phyloP scores from a whole-genome alignment of 2,797 vertebrate species.

The Etheostoma perlongum region DNA sequence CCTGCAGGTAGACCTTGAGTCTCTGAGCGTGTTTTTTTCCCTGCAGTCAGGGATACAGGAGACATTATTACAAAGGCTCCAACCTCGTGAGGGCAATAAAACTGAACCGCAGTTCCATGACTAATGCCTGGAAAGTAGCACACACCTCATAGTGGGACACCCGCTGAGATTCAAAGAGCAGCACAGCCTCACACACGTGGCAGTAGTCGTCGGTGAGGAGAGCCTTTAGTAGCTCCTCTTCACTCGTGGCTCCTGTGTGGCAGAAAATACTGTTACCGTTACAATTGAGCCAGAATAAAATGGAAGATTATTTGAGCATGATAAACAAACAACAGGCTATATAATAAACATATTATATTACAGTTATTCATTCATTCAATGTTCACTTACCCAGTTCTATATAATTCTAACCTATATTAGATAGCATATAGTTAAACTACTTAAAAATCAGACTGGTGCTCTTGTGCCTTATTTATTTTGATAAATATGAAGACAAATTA shows the following conservation, averaged over 20 bases:
- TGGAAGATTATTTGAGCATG: neutral
- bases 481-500: neutral
- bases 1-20: slow-evolving; percentile 84
- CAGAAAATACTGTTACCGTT: slow-evolving; percentile 18
- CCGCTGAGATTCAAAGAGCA: slow-evolving; percentile 88
- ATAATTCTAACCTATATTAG: neutral
- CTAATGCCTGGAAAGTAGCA: neutral
- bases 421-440: neutral
- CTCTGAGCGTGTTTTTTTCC: slow-evolving; percentile 91
- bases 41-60: slow-evolving; percentile 71
- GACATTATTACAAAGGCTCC: neutral
- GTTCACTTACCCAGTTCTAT: neutral
- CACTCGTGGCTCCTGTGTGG: slow-evolving; percentile 59
- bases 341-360: neutral
- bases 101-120: neutral
- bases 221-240: slow-evolving; percentile 73
- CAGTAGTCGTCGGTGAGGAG: slow-evolving; percentile 89
- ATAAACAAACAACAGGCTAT: neutral
- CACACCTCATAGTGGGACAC: slow-evolving; percentile 90
- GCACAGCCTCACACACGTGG: slow-evolving; percentile 87
- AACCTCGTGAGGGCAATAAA: neutral
- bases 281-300: neutral
- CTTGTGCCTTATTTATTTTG: neutral
- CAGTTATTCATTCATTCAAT: neutral
- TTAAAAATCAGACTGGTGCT: neutral